Conservation (phyloP, 2,797 vertebrate genomes). For the Pangasius macronema region DNA sequence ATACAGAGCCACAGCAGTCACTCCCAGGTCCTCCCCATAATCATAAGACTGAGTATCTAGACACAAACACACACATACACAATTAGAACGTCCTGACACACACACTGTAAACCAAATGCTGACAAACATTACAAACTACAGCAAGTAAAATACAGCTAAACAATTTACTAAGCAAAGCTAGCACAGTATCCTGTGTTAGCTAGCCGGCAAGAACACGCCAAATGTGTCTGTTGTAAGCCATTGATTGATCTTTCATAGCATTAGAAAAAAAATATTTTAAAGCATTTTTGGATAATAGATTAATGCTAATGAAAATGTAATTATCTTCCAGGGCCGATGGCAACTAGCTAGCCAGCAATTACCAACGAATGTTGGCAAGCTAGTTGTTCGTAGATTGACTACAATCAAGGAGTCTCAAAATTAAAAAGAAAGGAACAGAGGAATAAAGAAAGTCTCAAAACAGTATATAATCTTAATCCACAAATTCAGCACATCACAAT, state of each 20-base stretch:
- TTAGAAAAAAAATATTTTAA: neutral
- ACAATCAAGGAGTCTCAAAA: neutral
- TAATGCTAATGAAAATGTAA: neutral
- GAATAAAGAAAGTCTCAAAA: neutral
- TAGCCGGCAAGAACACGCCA: neutral
- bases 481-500: neutral
- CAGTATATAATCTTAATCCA: neutral
- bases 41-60: constrained; percentile 82
- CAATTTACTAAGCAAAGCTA: neutral
- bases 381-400: neutral
- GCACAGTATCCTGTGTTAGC: neutral
- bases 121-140: neutral
- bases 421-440: neutral
- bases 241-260: neutral
- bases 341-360: neutral
- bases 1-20: constrained; percentile 94
- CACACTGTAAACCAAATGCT: neutral
- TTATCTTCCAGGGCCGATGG: neutral
- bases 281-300: neutral
- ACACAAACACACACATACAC: neutral
- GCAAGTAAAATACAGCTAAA: neutral
- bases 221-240: neutral
- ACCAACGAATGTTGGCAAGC: neutral
- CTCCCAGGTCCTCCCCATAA: constrained; percentile 84
- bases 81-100: constrained; percentile 7